phyloP scores from a whole-genome alignment of 2,113 vertebrate genomes.

The Atrichornis clamosus region DNA sequence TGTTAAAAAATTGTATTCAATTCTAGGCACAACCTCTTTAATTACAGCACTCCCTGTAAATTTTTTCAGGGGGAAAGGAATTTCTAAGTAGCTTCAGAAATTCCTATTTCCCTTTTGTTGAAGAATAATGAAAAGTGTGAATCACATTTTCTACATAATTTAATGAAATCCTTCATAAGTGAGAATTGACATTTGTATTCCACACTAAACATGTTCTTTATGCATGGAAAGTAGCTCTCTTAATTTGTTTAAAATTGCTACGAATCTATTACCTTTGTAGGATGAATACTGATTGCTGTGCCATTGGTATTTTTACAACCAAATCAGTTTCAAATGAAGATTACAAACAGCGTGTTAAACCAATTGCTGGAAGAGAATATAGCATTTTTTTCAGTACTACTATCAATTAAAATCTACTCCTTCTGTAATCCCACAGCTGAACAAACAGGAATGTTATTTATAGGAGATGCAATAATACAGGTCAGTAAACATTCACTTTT shows the following conservation, averaged over 20 bases:
- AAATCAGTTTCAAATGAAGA: not conserved
- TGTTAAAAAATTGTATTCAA: not conserved
- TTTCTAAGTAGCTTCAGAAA: not conserved
- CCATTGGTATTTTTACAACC: not conserved
- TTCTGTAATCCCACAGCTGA: conserved; percentile 81
- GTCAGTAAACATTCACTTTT: conserved; percentile 72
- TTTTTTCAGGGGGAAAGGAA: not conserved
- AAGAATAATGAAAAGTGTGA: conserved; percentile 21
- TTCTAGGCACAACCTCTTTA: not conserved
- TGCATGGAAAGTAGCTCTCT: not conserved
- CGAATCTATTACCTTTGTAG: not conserved
- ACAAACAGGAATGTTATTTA: conserved; percentile 90
- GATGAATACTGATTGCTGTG: not conserved
- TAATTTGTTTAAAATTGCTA: conserved; percentile 2
- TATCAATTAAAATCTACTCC: conserved; percentile 76
- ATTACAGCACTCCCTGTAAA: not conserved
- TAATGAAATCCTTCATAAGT: conserved; percentile 35
- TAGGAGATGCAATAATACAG: conserved; percentile 90
- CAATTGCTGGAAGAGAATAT: not conserved
- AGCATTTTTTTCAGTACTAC: conserved; percentile 39
- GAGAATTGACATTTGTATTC: conserved; percentile 2
- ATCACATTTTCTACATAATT: conserved; percentile 8
- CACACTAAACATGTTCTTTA: not conserved
- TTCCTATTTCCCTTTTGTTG: conserved; percentile 11
- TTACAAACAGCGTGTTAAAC: not conserved